Evolutionary conservation across 2,888 invertebrate genomes (phyloP).

Genomic region (Formica aserva): DNA sequence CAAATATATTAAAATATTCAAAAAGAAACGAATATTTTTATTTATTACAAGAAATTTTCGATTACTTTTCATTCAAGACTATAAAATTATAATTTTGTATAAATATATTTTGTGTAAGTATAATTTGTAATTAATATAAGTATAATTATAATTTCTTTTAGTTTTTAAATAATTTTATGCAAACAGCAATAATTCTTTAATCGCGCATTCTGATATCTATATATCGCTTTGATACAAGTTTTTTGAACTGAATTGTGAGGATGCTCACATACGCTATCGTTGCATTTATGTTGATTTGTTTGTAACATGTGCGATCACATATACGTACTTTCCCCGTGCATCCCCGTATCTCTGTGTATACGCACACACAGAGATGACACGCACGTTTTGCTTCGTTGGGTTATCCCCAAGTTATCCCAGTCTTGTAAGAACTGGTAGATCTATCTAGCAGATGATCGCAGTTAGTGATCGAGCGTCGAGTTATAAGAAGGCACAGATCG

Average conservation of each 20-base stretch:
- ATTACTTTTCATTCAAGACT: background rate
- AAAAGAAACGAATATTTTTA: slow-evolving; percentile 5
- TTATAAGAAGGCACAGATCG: background rate
- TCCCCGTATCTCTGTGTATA: background rate
- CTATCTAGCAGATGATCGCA: slow-evolving; percentile 35
- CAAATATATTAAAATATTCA: slow-evolving; percentile 34
- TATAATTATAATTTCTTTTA: slow-evolving; percentile 22
- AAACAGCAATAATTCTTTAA: slow-evolving; percentile 7
- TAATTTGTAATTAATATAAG: background rate
- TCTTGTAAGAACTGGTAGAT: slow-evolving; percentile 1
- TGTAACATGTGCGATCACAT: slow-evolving; percentile 38
- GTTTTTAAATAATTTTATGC: slow-evolving; percentile 17
- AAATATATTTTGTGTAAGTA: background rate
- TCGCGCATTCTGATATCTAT: background rate
- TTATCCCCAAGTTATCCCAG: slow-evolving; percentile 72
- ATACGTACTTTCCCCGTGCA: background rate
- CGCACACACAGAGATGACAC: slow-evolving; percentile 22
- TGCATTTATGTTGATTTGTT: background rate
- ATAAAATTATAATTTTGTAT: background rate
- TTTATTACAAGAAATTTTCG: background rate
- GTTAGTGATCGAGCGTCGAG: slow-evolving; percentile 19
- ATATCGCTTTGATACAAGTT: background rate
- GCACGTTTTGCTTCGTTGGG: slow-evolving; percentile 45
- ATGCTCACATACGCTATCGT: background rate
- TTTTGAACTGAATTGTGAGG: background rate